Evolutionary conservation across 2,797 vertebrate species (phyloP).

Genomic region (Anguilla obscura): DNA sequence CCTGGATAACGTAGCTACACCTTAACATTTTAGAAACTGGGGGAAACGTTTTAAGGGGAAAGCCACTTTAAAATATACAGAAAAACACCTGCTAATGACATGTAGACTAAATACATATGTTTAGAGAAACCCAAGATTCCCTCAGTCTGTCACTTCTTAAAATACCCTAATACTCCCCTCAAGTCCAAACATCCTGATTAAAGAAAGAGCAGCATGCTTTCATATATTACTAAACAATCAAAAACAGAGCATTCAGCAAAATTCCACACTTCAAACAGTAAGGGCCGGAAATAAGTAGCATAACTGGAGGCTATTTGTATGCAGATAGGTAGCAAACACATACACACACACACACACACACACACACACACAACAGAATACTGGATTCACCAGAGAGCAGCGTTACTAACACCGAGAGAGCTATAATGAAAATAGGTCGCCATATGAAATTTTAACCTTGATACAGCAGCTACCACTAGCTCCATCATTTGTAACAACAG

Average conservation of each 20-base stretch:
- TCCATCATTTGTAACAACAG: not conserved
- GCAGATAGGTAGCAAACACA: not conserved
- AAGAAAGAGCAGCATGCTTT: not conserved
- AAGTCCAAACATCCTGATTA: not conserved
- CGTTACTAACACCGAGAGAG: not conserved
- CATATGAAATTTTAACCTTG: conserved; percentile 4
- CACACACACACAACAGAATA: not conserved
- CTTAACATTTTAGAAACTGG: not conserved
- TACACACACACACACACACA: not conserved
- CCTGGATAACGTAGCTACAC: not conserved
- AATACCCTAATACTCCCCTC: not conserved
- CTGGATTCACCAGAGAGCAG: not conserved
- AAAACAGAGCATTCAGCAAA: not conserved
- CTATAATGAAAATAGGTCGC: conserved; percentile 11
- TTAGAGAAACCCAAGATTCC: not conserved
- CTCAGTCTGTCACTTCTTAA: not conserved
- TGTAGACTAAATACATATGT: not conserved
- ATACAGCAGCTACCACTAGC: not conserved
- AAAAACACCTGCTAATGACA: not conserved
- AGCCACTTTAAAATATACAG: not conserved
- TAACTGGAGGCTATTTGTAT: not conserved
- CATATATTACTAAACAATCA: not conserved
- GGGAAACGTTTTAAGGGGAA: not conserved
- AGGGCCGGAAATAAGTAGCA: not conserved
- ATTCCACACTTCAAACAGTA: not conserved